A percentile compares a stretch with the other conserved stretches of the same genome.
These are phyloP conservation scores for Crenuchus spilurus DNA, from an alignment of 2,797 vertebrate genomes.

Conservation along the genomic window DNA sequence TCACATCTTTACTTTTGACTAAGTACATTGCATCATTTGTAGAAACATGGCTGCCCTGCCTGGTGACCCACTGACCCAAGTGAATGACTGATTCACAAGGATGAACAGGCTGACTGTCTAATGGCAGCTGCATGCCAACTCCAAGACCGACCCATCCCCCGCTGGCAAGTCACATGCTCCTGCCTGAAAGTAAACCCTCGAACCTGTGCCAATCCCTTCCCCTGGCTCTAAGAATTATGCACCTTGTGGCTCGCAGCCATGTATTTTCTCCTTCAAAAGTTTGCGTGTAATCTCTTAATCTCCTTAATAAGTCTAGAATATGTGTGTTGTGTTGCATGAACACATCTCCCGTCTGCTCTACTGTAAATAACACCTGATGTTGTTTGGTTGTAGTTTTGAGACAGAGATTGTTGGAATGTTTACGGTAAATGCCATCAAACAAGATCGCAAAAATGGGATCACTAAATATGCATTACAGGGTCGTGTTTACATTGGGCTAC, in stretches of 20 bases:
- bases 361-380: conserved; percentile 17
- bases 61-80: background rate
- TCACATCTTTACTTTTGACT: background rate
- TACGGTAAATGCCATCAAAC: background rate
- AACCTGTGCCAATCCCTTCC: background rate
- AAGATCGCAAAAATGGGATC: too few relatives aligned
- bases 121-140: conserved; percentile 9
- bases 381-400: background rate
- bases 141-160: background rate
- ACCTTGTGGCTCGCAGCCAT: background rate
- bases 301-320: conserved; percentile 73
- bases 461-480: background rate
- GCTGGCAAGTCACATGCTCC: conserved; percentile 6
- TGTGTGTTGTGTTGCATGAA: conserved; percentile 15
- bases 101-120: conserved; percentile 14
- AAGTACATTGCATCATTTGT: too few relatives aligned
- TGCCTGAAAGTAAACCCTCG: conserved; percentile 23
- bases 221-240: background rate
- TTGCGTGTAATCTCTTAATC: conserved; percentile 74
- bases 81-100: background rate
- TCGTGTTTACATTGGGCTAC: conserved; percentile 4
- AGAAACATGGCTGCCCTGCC: background rate
- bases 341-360: background rate
- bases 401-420: background rate
- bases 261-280: conserved; percentile 60